A percentile compares a stretch with the other conserved stretches of the same genome.
Evolutionary conservation across 2,888 invertebrate species (phyloP).

Genomic region (Napeogenes sylphis): DNA sequence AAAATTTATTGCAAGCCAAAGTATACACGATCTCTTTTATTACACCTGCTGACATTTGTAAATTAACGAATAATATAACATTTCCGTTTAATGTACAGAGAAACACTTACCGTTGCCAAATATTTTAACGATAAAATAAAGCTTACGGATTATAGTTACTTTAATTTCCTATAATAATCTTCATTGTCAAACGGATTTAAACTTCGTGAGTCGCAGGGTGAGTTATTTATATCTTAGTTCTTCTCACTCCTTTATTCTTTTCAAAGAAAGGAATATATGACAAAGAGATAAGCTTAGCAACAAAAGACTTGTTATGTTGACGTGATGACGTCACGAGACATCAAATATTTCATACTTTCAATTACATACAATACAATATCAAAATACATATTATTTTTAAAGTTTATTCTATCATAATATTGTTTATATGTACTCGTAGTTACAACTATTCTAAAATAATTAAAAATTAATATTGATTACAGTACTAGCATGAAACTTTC

Average conservation of each 20-base stretch:
- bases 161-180: neutral
- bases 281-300: conserved; percentile 1
- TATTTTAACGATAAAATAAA: neutral
- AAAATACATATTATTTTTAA: too few species aligned
- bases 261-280: conserved; percentile 4
- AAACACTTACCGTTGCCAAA: conserved; percentile 1
- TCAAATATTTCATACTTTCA: neutral
- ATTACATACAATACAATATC: too few species aligned
- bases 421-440: too few species aligned
- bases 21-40: neutral
- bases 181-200: neutral
- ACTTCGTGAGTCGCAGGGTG: too few species aligned
- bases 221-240: neutral
- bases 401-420: too few species aligned
- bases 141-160: too few species aligned
- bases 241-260: too few species aligned
- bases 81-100: conserved; percentile 1
- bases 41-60: conserved; percentile 5
- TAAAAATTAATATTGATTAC: too few species aligned
- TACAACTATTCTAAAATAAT: too few species aligned
- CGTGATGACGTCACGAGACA: neutral
- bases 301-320: neutral
- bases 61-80: neutral
- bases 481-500: too few species aligned
- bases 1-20: neutral